Evolutionary conservation across 2,888 invertebrate genomes (phyloP).

Genomic region (Sturmia bella): DNA sequence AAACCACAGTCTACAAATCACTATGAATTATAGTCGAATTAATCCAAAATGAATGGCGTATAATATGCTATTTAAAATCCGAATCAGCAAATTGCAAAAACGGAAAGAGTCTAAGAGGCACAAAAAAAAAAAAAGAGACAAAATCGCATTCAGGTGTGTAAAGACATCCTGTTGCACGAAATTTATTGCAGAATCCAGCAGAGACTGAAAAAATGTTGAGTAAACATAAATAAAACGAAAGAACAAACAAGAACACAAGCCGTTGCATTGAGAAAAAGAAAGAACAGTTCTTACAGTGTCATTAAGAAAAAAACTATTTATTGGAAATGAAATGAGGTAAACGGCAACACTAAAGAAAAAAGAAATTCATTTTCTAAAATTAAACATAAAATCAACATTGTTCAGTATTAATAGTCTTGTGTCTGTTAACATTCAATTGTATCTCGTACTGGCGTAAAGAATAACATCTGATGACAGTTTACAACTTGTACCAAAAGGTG

Average conservation of each 20-base stretch:
- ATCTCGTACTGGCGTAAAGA: no score
- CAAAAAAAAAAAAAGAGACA: conserved; percentile 18
- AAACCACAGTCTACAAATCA: conserved; percentile 46
- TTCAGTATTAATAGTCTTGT: no score
- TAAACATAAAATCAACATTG: no score
- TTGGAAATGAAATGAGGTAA: no score
- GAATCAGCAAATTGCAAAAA: conserved; percentile 30
- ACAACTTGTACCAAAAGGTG: no score
- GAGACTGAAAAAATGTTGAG: conserved; percentile 7
- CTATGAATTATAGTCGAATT: conserved; percentile 67
- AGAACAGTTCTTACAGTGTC: conserved; percentile 8
- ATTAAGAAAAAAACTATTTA: no score
- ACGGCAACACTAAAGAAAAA: no score
- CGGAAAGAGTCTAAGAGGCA: not conserved
- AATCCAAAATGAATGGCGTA: conserved; percentile 63
- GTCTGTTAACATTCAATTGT: no score
- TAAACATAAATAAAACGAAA: conserved; percentile 28
- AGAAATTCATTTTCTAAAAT: no score
- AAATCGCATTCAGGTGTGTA: conserved; percentile 68
- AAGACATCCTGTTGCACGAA: conserved; percentile 66
- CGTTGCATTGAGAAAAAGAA: no score
- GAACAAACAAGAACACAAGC: conserved; percentile 40
- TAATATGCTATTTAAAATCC: conserved; percentile 59
- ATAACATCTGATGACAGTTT: no score
- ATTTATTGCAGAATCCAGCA: conserved; percentile 60